Evolutionary conservation across 2,113 vertebrate species (phyloP).

Genomic region (Pica pica): DNA sequence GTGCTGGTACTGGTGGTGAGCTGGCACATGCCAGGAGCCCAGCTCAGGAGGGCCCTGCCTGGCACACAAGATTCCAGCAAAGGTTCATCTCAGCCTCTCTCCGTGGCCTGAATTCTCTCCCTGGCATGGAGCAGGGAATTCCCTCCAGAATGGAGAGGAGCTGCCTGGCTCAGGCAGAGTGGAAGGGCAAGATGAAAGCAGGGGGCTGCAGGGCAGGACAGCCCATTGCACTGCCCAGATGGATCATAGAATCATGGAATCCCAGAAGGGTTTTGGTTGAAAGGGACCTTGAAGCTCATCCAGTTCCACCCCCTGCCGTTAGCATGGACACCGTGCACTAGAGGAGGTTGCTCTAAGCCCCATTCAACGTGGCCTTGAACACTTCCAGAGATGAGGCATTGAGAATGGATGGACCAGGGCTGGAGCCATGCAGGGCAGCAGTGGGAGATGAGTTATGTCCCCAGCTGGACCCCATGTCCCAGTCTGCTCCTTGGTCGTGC

Average conservation of each 20-base stretch:
- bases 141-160: not conserved
- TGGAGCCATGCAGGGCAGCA: not conserved
- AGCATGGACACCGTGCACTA: not conserved
- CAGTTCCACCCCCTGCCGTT: not conserved
- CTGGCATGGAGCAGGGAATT: not conserved
- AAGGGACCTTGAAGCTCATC: not conserved
- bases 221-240: not conserved
- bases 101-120: not conserved
- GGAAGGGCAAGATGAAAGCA: not conserved
- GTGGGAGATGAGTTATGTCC: not conserved
- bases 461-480: rapidly evolving
- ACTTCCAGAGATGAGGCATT: not conserved
- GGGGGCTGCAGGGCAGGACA: not conserved
- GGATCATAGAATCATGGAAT: not conserved
- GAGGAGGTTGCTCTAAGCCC: not conserved
- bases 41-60: not conserved
- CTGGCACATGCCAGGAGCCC: not conserved
- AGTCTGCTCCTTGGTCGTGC: not conserved
- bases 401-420: not conserved
- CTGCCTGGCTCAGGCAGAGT: not conserved
- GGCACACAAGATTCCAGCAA: not conserved
- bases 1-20: not conserved
- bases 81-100: not conserved
- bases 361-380: not conserved
- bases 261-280: not conserved